Evolutionary conservation across 1,140 invertebrate genomes (phyloP).

Genomic region (Orchestia grillus): DNA sequence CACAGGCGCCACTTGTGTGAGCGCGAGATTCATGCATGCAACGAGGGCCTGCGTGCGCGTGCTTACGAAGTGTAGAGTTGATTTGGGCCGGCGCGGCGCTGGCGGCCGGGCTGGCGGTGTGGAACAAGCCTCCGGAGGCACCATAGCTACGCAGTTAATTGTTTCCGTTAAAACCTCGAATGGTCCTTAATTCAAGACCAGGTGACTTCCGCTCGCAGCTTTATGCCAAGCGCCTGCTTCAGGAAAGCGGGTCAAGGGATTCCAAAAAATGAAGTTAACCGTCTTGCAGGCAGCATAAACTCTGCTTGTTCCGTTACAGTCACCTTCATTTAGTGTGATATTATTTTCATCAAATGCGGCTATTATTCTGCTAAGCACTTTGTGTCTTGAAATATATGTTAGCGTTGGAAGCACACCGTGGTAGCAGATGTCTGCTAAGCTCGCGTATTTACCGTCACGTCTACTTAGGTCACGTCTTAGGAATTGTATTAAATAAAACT

Average conservation of each 20-base stretch:
- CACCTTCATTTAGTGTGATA: neutral
- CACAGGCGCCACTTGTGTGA: neutral
- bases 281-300: neutral
- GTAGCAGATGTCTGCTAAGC: neutral
- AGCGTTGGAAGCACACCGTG: no score
- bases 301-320: neutral
- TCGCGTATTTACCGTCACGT: neutral
- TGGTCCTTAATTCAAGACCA: neutral
- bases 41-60: neutral
- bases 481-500: neutral
- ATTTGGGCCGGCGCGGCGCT: neutral
- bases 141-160: conserved; percentile 12
- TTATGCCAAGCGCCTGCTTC: conserved; percentile 28
- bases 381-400: no score
- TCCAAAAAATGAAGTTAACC: neutral
- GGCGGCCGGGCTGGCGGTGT: neutral
- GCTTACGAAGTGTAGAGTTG: neutral
- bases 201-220: conserved; percentile 18
- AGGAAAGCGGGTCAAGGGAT: conserved; percentile 19
- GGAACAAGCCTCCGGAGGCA: neutral
- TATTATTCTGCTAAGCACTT: neutral
- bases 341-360: neutral
- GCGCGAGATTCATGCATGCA: neutral
- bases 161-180: conserved; percentile 44
- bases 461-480: neutral